A percentile compares a stretch with the other conserved stretches of the same genome.
These are phyloP conservation scores for Amiota communis DNA, from an alignment of 2,888 invertebrate genomes.

Conservation along the genomic window DNA sequence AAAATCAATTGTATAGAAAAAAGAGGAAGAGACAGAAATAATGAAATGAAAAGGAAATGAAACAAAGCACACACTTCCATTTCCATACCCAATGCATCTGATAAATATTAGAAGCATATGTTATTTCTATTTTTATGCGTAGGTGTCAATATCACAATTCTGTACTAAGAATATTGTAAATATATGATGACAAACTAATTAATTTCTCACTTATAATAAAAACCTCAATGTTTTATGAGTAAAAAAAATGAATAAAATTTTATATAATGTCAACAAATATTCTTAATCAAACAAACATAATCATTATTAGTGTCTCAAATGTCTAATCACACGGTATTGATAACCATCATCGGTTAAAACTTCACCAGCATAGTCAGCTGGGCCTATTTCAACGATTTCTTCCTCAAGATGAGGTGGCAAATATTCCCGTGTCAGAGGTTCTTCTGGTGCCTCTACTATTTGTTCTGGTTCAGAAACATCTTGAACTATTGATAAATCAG, in stretches of 20 bases:
- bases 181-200: too few species aligned
- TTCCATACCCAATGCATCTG: too few species aligned
- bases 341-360: constrained; percentile 61
- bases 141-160: too few species aligned
- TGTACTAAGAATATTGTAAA: too few species aligned
- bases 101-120: too few species aligned
- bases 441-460: not conserved
- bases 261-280: too few species aligned
- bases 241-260: too few species aligned
- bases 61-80: not conserved
- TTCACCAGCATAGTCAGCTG: constrained; percentile 49
- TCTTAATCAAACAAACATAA: not conserved
- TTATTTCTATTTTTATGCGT: too few species aligned
- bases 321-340: constrained; percentile 58
- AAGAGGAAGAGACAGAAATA: not conserved
- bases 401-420: constrained; percentile 58
- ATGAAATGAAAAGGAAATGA: not conserved
- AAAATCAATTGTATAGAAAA: constrained; percentile 51
- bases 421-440: constrained; percentile 46
- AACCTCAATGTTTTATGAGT: too few species aligned
- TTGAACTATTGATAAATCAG: constrained; percentile 45
- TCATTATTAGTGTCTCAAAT: constrained; percentile 38
- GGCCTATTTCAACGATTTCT: constrained; percentile 48
- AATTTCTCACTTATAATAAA: too few species aligned
- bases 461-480: not conserved